phyloP scores from a whole-genome alignment of 1,140 invertebrate genomes.

The Lordiphosa clarofinis region DNA sequence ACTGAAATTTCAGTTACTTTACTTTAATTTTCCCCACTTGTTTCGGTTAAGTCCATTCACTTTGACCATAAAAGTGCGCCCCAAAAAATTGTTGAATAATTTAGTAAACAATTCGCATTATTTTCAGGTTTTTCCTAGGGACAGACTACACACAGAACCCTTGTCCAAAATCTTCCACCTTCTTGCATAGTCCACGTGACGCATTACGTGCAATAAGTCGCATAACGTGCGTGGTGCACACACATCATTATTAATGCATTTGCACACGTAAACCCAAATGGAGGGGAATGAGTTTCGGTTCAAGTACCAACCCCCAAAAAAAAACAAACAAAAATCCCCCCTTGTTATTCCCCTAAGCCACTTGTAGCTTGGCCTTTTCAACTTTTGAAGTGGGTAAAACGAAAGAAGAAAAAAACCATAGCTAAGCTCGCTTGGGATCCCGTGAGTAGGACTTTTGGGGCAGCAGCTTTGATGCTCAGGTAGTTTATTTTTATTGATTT shows the following conservation, averaged over 20 bases:
- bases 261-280: slow-evolving; percentile 38
- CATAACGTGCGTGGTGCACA: slow-evolving; percentile 59
- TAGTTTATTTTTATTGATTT: slow-evolving; percentile 22
- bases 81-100: slow-evolving; percentile 13
- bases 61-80: slow-evolving; percentile 7
- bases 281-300: neutral
- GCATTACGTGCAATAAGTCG: slow-evolving; percentile 60
- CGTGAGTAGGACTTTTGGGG: slow-evolving; percentile 1
- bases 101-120: slow-evolving; percentile 16
- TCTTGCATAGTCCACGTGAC: slow-evolving; percentile 39
- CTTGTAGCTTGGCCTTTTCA: slow-evolving; percentile 39
- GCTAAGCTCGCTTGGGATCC: slow-evolving; percentile 9
- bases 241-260: slow-evolving; percentile 75
- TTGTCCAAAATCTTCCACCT: neutral
- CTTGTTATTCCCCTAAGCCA: slow-evolving; percentile 38
- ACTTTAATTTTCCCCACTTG: neutral
- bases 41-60: neutral
- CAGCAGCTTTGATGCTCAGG: slow-evolving; percentile 9
- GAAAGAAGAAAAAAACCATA: neutral
- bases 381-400: slow-evolving; percentile 38
- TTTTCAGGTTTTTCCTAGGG: slow-evolving; percentile 19
- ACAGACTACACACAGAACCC: neutral
- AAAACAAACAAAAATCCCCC: slow-evolving; percentile 14
- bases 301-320: slow-evolving; percentile 13
- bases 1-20: slow-evolving; percentile 1